phyloP scores from a whole-genome alignment of 2,113 vertebrate genomes.

The Nipponia nippon region DNA sequence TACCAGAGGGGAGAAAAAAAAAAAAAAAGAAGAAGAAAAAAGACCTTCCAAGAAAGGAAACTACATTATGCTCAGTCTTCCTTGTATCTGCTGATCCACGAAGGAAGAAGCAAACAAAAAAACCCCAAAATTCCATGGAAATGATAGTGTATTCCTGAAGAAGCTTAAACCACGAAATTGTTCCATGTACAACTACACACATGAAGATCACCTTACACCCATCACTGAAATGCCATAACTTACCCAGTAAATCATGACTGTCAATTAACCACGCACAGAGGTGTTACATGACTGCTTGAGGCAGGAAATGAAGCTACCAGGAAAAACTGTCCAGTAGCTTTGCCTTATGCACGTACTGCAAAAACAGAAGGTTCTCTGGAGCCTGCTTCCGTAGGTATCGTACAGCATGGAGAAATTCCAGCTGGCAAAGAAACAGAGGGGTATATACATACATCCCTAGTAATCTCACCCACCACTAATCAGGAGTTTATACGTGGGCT shows the following conservation, averaged over 20 bases:
- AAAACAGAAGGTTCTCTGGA: conserved; percentile 16
- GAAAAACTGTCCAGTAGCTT: not conserved
- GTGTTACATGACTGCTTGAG: not conserved
- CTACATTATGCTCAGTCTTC: not conserved
- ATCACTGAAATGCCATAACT: not conserved
- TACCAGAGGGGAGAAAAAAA: accelerated
- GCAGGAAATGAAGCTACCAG: not conserved
- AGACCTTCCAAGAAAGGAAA: not conserved
- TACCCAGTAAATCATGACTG: not conserved
- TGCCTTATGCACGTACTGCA: not conserved
- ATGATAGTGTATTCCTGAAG: not conserved
- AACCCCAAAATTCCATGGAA: not conserved
- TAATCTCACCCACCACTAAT: conserved; percentile 12
- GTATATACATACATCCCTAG: not conserved
- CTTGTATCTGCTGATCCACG: not conserved
- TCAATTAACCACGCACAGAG: not conserved
- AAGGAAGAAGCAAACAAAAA: not conserved
- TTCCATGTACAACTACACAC: not conserved
- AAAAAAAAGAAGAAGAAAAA: not conserved
- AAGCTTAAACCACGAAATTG: not conserved
- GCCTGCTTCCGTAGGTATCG: not conserved
- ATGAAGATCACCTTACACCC: not conserved
- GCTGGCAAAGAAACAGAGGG: conserved; percentile 4
- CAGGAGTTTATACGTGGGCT: not conserved
- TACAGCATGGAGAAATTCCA: conserved; percentile 25